Evolutionary conservation across 2,888 invertebrate genomes (phyloP), one percentile per base, ranked within the genome.

Genomic region (Brenthis hecate): DNA sequence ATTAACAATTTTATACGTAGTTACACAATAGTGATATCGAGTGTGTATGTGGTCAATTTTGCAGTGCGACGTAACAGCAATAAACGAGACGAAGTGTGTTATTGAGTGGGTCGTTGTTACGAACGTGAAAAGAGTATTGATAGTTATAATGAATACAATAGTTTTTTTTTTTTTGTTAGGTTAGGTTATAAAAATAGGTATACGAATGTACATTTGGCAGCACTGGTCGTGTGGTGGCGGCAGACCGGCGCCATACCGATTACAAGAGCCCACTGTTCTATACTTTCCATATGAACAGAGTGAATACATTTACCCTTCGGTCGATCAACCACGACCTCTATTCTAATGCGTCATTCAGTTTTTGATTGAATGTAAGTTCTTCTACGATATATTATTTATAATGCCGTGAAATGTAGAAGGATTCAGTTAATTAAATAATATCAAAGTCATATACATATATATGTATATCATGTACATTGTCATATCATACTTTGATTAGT

Each of bases 251-350:
- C 86, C 85, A 72, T 74, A 72, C 65, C 68, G 76, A 71, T 78
- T 77, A 91, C 85, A 90, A 89, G 84, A 82, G 81, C 77, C 77
- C 82, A 81, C 87, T 91, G 89, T 91, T 89, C 83, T 69, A 65
- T 60, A 75, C 77, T 79, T 75, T 79, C 80, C 76, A 81, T 83
- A 78, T 78, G 81, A 85, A 80, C 77, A 75, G 77, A 74, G 76
- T 78, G 80, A 82, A 84, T 81, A 83, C 80, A 80, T 77, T 79
- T 74, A 77, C 75, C 77, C 72, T 72, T 75, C 74, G 78, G 77
- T 77, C 79, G 76, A 80, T 80, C 78, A 80, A 79, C 79, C 78
- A 77, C 74, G 72, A 75, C 72, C 76, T 78, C 68, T 72, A 73
- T 76, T 78, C 69, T 72, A 72, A 70, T 67, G 72, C 70, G 66